Evolutionary conservation across 2,113 vertebrate genomes (phyloP), one percentile per base, ranked within the genome.

Genomic region (Crotalus viridis): DNA sequence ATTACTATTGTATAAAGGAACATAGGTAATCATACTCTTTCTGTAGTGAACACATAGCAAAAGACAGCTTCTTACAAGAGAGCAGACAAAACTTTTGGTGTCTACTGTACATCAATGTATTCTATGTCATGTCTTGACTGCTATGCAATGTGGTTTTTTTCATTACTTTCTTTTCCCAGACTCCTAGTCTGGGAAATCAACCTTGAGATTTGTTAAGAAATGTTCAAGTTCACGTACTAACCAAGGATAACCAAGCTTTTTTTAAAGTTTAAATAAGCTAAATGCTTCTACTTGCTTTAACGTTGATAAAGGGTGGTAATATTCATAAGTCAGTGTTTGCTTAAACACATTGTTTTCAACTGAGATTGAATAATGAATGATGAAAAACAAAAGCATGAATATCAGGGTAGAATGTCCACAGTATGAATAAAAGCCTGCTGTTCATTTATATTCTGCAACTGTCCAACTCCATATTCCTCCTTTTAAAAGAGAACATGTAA

Each of bases 401-500:
- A 90, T n/a, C 26, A 39, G 88, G 24, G 13, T 24, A 46, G 5
- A 51, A 51, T 21, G 4, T 59, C 81, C 8, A 13, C 52, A 24
- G n/a, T 69, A 3, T 64, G 21, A 64, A 88, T 61, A 33, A 87
- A 69, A 92, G 2, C 19, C 15, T 39, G 28, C 91, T 52, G 5
- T 39, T 21, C n/a, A 74, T 52, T 8, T 33, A 24, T 39, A 21
- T 26, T 85, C 21, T 17, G 3, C 69, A 39, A 61, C 56, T 52
- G 15, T 74, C 61, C 91, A 64, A 19, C n/a, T 74, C 8, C 22
- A 1, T 43, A 1, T 24, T 91, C 33, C 89, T 89, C 89, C 5
- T 92, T 93, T 61, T 86, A 69, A n/a, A 54, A 19, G 21, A 92
- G 39, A 87, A 64, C 91, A 94, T 89, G 92, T 81, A 59, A 59